phyloP scores from a whole-genome alignment of 2,113 vertebrate species.

The Psephotus haematonotus region DNA sequence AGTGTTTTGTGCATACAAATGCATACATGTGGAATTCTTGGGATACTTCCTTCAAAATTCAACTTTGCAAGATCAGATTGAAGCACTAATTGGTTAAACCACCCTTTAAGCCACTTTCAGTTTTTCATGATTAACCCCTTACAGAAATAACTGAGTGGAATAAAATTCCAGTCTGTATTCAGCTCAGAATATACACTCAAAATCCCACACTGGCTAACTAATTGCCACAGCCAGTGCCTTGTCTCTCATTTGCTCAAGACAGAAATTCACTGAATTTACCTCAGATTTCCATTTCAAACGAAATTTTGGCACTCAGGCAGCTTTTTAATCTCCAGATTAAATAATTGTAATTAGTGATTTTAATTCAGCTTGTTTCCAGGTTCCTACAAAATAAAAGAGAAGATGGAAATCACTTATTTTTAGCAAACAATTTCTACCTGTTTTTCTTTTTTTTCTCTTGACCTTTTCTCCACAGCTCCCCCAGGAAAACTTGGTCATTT shows the following conservation, averaged over 20 bases:
- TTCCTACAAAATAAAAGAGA: neutral
- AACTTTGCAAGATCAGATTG: neutral
- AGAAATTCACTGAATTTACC: too few species aligned
- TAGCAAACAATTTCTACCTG: neutral
- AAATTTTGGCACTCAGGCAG: neutral
- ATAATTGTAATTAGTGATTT: neutral
- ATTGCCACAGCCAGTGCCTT: neutral
- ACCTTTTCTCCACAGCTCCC: neutral
- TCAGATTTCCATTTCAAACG: neutral
- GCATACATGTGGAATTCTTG: neutral
- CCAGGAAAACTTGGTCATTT: neutral
- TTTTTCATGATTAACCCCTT: neutral
- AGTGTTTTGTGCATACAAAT: rapidly evolving
- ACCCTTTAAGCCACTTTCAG: neutral
- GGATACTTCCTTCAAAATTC: neutral
- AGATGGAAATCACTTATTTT: neutral
- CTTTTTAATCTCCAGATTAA: neutral
- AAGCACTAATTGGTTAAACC: neutral
- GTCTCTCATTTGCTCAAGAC: neutral
- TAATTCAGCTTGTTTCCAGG: neutral
- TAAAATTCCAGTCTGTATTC: neutral
- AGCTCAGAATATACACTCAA: neutral
- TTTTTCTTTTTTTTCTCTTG: neutral
- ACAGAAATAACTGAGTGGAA: neutral
- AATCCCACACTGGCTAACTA: neutral